A percentile compares a stretch with the other conserved stretches of the same genome.
These are phyloP conservation scores for Ephialtes manifestator DNA, from an alignment of 2,888 invertebrate genomes.

Conservation along the genomic window DNA sequence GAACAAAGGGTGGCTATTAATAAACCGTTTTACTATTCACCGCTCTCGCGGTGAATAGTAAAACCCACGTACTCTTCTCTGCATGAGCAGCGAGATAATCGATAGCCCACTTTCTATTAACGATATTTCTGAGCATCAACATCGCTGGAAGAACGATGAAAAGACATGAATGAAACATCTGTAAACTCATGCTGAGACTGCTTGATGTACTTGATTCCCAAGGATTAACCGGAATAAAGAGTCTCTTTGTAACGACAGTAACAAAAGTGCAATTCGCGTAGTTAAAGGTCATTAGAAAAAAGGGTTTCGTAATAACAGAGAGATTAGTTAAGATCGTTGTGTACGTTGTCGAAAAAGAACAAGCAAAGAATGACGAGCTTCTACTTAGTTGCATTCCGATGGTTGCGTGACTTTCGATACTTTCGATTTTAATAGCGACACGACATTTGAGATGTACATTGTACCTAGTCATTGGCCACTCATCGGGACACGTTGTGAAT, in stretches of 20 bases:
- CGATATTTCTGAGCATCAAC: slow-evolving; percentile 18
- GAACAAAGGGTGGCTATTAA: not conserved
- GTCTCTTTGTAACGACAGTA: not conserved
- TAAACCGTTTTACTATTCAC: too few species aligned
- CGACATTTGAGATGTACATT: not conserved
- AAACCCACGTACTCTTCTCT: not conserved
- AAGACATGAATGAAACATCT: slow-evolving; percentile 29
- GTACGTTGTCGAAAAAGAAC: not conserved
- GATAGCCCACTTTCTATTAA: slow-evolving; percentile 43
- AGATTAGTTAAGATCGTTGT: not conserved
- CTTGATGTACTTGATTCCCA: slow-evolving; percentile 8
- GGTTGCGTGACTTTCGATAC: slow-evolving; percentile 12
- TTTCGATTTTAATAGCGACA: not conserved
- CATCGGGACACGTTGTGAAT: not conserved
- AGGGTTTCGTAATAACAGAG: slow-evolving; percentile 2
- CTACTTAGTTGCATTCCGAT: not conserved
- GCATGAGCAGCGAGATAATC: slow-evolving; percentile 17
- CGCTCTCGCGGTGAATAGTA: not conserved
- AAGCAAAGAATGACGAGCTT: not conserved
- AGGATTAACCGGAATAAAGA: slow-evolving; percentile 9
- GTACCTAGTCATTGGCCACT: not conserved
- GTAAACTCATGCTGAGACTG: not conserved
- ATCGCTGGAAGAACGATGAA: not conserved
- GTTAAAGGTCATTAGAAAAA: slow-evolving; percentile 3
- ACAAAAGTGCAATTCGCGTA: not conserved